Evolutionary conservation across 1,140 invertebrate genomes (phyloP).

Genomic region (Gryllus bimaculatus): DNA sequence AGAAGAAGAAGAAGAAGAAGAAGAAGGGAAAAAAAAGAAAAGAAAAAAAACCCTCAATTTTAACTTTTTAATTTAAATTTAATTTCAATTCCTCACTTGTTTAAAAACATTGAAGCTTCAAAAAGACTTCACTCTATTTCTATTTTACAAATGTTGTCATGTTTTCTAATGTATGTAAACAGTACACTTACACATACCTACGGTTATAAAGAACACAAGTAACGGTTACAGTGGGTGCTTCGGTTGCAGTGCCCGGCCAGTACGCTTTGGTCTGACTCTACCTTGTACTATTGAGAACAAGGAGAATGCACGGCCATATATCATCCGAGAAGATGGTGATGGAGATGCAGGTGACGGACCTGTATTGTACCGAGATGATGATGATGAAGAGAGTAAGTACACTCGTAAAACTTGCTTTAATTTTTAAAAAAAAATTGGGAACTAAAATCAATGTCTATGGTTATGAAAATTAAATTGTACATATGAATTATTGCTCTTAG

Average conservation of each 20-base stretch:
- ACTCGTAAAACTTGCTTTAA: neutral
- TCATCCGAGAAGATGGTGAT: constrained; percentile 50
- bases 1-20: too few species aligned
- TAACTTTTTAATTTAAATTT: neutral
- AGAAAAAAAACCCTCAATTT: neutral
- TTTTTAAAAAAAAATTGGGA: too few species aligned
- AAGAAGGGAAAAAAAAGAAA: too few species aligned
- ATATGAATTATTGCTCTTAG: neutral
- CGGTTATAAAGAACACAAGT: neutral
- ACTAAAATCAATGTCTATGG: neutral
- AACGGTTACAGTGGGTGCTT: constrained; percentile 3
- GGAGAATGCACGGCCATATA: constrained; percentile 71
- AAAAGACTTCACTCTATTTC: too few species aligned
- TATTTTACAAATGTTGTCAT: too few species aligned
- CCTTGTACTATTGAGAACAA: constrained; percentile 72
- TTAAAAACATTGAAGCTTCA: too few species aligned
- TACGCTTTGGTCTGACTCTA: constrained; percentile 60
- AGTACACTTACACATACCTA: too few species aligned
- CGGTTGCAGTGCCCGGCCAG: constrained; percentile 54
- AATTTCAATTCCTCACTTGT: too few species aligned
- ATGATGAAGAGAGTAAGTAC: constrained; percentile 47
- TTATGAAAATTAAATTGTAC: constrained; percentile 13
- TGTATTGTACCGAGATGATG: constrained; percentile 66
- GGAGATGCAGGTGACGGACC: constrained; percentile 53
- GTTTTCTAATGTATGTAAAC: too few species aligned